Evolutionary conservation across 2,888 invertebrate genomes (phyloP), one percentile per base, ranked within the genome.

Genomic region (Caenorhabditis sulstoni): DNA sequence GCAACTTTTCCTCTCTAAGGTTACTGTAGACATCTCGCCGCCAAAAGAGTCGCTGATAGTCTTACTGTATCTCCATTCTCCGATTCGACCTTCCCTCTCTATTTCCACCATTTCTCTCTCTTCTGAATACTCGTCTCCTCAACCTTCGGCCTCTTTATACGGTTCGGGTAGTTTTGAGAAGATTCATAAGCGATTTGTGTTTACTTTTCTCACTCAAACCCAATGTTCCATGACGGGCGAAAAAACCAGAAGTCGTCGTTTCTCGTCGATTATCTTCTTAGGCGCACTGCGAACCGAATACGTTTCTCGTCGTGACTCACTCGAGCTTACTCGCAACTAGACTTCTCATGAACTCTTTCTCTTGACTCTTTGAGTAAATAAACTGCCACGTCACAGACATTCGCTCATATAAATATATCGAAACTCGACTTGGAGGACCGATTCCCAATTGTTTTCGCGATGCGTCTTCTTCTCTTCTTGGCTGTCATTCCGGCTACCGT

Each of bases 221-320:
- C 71, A 71, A 57, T 49, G 71, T 71, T 71, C 71, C 71, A 71
- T 71, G 71, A 71, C 71, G 49, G 16, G 29, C 14, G 11, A 57
- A 68, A 52, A 68, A 68, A 68, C 67, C 58, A 68, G 67, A 68
- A 68, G 67, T 61, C 45, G 35, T 58, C 41, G 22, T 18, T 18
- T 16, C 18, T 18, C 3, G 23, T 14, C 67, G 41, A 68, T 68
- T 68, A 68, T 68, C 67, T 68, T 47, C 57, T 67, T 67, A 57
- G 20, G 18, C 8, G 14, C 39, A 18, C 16, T 18, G 4, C 12
- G 18, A 18, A 35, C 18, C 20, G 12, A 20, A 35, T 41, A 3
- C 11, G 20, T 16, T 18, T 50, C 20, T 23, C 23, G 4, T 7
- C 29, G 44, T 70, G 61, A 66, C 45, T 66, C 57, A 66, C 18